Evolutionary conservation across 2,888 invertebrate genomes (phyloP), one percentile per base, ranked within the genome.

Genomic region (Ariolimax columbianus): DNA sequence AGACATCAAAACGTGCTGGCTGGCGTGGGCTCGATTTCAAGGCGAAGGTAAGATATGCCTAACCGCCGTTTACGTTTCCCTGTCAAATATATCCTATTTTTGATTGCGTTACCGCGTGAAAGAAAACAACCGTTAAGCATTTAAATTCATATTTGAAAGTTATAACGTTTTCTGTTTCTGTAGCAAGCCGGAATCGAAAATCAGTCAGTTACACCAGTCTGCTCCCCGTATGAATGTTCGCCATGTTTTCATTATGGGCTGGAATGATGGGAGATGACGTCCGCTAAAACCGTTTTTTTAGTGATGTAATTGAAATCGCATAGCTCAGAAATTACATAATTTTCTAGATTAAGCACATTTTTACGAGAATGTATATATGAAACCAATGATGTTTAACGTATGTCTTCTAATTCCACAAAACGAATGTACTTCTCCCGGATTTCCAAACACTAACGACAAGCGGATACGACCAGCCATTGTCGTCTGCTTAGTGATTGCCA

Each of bases 21-120:
- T 77, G 85, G 85, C 85, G 85, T 85, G 85, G 82, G 82, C 82
- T 77, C 77, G 85, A 77, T 68, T 51, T 59, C 75, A 75, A 75
- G 75, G 82, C 73, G 11, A 30, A 43, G 66, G 79, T 79, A 47
- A 68, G 68, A 47, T 40, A 0, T 40, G 43, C 23, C 43, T 33
- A 9, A 33, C 0, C 19, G 17, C 0, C 26, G 1, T 47, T 43
- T 0, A 79, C 38, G 55, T 55, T 55, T 55, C 3, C 55, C 0
- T 55, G 73, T 19, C 3, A 51, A 33, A 75, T 17, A 55, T 38
- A 23, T 40, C 0, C 23, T 38, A n/a, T 72, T 6, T 7, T 23
- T 1, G n/a, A 38, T 40, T 0, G 30, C 23, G 23, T 55, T 0
- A 55, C 0, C 30, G 43, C 6, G 47, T 38, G 17, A 66, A 47